phyloP scores from a whole-genome alignment of 2,888 invertebrate species.

The Troides helena region DNA sequence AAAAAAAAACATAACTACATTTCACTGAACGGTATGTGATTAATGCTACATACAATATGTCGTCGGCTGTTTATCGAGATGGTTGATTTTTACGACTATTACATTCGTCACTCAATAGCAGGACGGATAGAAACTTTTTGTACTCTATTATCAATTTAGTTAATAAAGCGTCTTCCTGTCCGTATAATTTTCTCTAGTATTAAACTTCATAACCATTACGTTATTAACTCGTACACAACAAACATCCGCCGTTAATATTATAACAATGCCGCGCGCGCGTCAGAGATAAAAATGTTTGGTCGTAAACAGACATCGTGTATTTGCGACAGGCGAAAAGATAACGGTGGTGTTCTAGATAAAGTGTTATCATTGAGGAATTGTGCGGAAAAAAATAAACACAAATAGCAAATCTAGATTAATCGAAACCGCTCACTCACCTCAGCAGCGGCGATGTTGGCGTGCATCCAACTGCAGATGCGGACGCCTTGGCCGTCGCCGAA shows the following conservation, averaged over 20 bases:
- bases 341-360: conserved; percentile 47
- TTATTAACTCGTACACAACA: conserved; percentile 16
- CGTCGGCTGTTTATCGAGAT: not conserved
- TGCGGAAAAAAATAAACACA: not conserved
- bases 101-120: not conserved
- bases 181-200: not conserved
- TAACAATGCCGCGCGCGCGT: conserved; percentile 10
- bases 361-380: not conserved
- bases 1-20: not conserved
- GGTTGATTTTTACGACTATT: not conserved
- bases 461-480: conserved; percentile 72
- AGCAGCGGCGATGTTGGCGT: conserved; percentile 73
- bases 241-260: conserved; percentile 21
- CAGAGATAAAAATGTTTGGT: conserved; percentile 24
- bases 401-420: conserved; percentile 27
- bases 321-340: conserved; percentile 54
- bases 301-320: conserved; percentile 33
- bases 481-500: conserved; percentile 72
- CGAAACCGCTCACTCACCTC: conserved; percentile 58
- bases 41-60: not conserved
- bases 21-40: not conserved
- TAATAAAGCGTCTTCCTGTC: not conserved
- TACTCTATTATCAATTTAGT: not conserved
- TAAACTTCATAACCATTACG: conserved; percentile 11
- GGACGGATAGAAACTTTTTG: not conserved